Base-by-base conservation (phyloP, 1,140 invertebrate genomes). In the Drosophila tristis region DNA sequence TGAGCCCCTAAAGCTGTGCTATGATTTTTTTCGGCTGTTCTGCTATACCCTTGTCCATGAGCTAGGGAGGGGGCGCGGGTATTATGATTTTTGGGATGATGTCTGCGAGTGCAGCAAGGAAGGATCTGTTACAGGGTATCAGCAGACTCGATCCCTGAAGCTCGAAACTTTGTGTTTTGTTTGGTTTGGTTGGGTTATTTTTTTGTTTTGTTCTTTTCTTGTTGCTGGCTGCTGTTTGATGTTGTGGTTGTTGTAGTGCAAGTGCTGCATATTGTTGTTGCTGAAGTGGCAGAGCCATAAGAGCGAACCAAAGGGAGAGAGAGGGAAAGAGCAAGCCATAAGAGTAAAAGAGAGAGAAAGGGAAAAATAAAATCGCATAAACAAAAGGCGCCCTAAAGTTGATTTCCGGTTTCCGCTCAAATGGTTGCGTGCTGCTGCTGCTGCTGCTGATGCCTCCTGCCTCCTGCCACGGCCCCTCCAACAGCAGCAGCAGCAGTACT, bases 321-420 rank as follows among this genome's bases (percentile, higher is more conserved):
- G 20, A 11, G 15, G 9, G 9, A 43, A 48, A 55, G 15, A 39
- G 8, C 26, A 55, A 45, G 48, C 26, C 26, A 87, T 84, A 87
- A 87, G 49, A 49, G 25, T 20, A 26, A 53, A 62, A 50, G n/a
- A 16, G 29, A 44, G 16, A 25, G 13, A 51, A 11, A 11, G 35
- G n/a, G 11, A 42, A 67, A 71, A 70, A 85, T 71, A 79, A 74
- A 85, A 87, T 78, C 68, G 68, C 72, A 79, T 79, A 89, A 89
- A 89, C 84, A 89, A 89, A 77, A 80, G 71, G 72, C 76, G 79
- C 68, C 84, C 84, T 72, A 80, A 89, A 89, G 84, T 89, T 89
- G 84, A 89, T 84, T 89, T 89, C 84, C 84, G 80, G 84, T 84
- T 89, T 89, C 84, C 84, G 84, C 84, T 84, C 76, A 89, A 89